These are phyloP conservation scores for Genyomyrus donnyi DNA, from an alignment of 2,113 vertebrate species.

Conservation along the genomic window DNA sequence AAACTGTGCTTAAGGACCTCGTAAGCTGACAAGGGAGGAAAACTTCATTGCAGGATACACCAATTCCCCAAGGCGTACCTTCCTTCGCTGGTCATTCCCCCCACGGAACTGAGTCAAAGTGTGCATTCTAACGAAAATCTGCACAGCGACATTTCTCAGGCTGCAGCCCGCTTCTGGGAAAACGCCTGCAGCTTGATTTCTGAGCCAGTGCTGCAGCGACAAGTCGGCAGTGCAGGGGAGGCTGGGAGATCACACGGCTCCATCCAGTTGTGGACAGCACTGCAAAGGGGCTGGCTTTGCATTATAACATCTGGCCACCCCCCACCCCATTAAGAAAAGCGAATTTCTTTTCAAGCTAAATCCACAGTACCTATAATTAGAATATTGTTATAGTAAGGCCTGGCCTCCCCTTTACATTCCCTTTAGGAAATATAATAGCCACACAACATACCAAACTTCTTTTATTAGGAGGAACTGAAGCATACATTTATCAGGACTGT, in stretches of 20 bases:
- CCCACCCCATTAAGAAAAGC: background rate
- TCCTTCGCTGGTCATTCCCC: background rate
- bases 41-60: background rate
- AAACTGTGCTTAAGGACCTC: background rate
- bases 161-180: background rate
- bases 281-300: background rate
- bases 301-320: background rate
- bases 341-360: background rate
- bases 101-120: background rate
- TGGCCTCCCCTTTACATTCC: background rate
- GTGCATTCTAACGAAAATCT: background rate
- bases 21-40: background rate
- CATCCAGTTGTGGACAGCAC: background rate
- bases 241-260: background rate
- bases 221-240: background rate
- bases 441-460: background rate
- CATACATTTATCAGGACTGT: background rate
- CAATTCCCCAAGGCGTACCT: background rate
- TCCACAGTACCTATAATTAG: background rate
- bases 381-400: background rate
- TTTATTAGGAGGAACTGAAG: background rate
- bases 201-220: background rate
- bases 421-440: background rate
- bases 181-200: background rate
- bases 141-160: background rate